Evolutionary conservation across 2,797 vertebrate species (phyloP).

Genomic region (Halcyon chelicuti): DNA sequence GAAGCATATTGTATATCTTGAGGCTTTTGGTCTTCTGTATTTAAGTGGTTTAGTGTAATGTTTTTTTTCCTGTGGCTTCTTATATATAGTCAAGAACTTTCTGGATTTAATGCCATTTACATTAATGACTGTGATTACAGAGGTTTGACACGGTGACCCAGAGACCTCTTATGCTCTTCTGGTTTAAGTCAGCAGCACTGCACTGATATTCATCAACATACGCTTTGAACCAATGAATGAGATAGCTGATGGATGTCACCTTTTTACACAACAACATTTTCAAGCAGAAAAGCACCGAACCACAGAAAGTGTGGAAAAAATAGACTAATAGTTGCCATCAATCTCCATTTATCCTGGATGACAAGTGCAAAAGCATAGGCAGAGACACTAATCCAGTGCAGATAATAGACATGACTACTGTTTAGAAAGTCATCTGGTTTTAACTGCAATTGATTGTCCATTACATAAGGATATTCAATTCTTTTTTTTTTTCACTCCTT

Average conservation of each 20-base stretch:
- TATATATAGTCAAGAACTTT: not conserved
- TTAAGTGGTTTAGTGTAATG: not conserved
- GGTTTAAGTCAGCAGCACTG: not conserved
- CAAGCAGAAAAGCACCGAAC: not conserved
- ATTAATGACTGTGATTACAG: not conserved
- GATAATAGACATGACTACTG: not conserved
- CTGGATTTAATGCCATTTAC: not conserved
- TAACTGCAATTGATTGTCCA: not conserved
- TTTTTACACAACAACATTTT: not conserved
- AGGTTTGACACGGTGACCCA: not conserved
- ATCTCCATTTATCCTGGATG: not conserved
- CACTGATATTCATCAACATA: not conserved
- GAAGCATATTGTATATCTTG: accelerated
- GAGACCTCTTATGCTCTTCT: not conserved
- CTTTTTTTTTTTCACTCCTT: accelerated
- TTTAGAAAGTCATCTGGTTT: not conserved
- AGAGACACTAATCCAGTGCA: not conserved
- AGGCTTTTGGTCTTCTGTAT: not conserved
- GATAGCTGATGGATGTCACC: not conserved
- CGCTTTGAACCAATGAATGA: not conserved
- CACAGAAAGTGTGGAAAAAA: not conserved
- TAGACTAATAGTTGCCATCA: not conserved
- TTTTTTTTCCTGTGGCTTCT: not conserved
- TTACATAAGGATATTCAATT: not conserved
- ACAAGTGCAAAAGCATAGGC: not conserved